Evolutionary conservation across 2,797 vertebrate species (phyloP).

Genomic region (Muscicapa striata): DNA sequence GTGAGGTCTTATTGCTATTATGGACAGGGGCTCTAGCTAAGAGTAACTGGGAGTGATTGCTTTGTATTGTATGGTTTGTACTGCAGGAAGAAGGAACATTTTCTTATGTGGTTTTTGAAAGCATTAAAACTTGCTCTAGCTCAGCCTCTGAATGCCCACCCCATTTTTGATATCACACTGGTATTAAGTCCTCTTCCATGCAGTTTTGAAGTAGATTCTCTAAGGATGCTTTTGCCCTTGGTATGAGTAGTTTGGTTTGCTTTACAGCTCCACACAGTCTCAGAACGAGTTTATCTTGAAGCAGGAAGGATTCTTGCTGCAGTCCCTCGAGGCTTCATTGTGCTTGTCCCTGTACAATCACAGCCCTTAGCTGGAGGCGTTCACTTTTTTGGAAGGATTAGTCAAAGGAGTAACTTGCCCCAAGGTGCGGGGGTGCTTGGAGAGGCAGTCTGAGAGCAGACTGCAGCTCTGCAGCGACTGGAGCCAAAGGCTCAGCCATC

Average conservation of each 20-base stretch:
- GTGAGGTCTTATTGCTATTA: background rate
- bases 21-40: background rate
- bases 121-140: background rate
- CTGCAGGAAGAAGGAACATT: background rate
- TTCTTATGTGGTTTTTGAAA: background rate
- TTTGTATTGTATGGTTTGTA: background rate
- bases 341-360: background rate
- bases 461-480: background rate
- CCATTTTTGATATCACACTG: background rate
- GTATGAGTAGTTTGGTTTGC: background rate
- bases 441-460: background rate
- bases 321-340: background rate
- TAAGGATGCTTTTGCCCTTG: background rate
- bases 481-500: background rate
- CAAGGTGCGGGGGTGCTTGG: fast-evolving
- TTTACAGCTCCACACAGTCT: background rate
- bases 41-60: background rate
- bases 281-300: background rate
- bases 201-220: background rate
- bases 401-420: background rate
- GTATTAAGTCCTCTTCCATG: background rate
- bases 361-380: background rate
- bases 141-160: background rate
- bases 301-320: background rate
- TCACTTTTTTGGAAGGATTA: background rate